These are phyloP conservation scores for Nemoura dubitans DNA, from an alignment of 2,888 invertebrate genomes.

Conservation along the genomic window DNA sequence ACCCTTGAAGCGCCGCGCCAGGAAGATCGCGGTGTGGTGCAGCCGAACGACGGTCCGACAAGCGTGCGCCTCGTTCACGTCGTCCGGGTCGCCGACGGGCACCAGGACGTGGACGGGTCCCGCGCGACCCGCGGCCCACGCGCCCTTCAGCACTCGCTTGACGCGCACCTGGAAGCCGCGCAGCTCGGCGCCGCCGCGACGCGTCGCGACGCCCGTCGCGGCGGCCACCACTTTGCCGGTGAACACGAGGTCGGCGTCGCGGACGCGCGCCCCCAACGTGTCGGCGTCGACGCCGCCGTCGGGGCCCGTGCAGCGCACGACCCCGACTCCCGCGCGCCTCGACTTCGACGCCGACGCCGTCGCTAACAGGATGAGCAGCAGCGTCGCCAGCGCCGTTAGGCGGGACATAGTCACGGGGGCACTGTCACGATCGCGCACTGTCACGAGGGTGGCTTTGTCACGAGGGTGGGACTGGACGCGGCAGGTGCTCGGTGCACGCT, in stretches of 20 bases:
- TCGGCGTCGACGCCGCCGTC: background rate
- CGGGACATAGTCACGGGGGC: background rate
- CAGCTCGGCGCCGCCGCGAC: slow-evolving; percentile 15
- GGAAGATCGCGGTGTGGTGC: slow-evolving; percentile 50
- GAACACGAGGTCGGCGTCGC: slow-evolving; percentile 45
- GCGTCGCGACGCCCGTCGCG: background rate
- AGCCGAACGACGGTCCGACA: slow-evolving; percentile 40
- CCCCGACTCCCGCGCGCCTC: background rate
- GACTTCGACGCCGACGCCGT: background rate
- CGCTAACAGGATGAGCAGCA: background rate
- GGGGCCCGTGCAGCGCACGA: background rate
- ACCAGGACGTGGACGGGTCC: slow-evolving; percentile 5
- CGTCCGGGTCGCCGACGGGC: slow-evolving; percentile 14
- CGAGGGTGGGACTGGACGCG: too few relatives aligned
- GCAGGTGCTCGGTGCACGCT: background rate
- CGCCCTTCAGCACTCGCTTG: slow-evolving; percentile 47
- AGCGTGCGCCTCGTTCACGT: background rate
- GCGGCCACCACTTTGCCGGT: slow-evolving; percentile 46
- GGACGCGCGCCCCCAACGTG: background rate
- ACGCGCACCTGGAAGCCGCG: slow-evolving; percentile 42
- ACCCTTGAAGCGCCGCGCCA: slow-evolving; percentile 40
- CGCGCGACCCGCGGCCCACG: background rate
- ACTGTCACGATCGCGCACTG: too few relatives aligned
- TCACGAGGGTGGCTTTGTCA: too few relatives aligned
- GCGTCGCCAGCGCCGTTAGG: background rate